Conservation (phyloP, 2,888 invertebrate species). For the Eupithecia subumbrata region DNA sequence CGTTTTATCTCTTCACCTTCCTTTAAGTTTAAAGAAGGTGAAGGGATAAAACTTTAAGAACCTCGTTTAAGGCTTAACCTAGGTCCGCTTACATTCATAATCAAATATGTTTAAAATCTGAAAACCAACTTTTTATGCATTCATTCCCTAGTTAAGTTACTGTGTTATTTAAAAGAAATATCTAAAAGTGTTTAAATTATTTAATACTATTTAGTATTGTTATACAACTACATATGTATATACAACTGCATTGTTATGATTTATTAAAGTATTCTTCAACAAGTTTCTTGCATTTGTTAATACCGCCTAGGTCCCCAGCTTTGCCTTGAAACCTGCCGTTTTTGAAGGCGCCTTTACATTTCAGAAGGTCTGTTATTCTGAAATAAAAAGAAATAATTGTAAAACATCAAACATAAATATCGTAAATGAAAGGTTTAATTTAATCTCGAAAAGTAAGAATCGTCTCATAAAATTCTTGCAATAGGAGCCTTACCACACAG, state of each 20-base stretch:
- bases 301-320: conserved; percentile 86
- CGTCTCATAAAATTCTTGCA: too few relatives aligned
- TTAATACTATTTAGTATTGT: neutral
- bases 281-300: conserved; percentile 85
- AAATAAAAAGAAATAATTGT: conserved; percentile 46
- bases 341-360: conserved; percentile 91
- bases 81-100: too few relatives aligned
- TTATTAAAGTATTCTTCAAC: conserved; percentile 84
- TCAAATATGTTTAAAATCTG: neutral
- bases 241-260: conserved; percentile 29
- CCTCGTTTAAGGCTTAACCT: too few relatives aligned
- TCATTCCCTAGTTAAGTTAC: neutral
- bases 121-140: neutral
- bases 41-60: too few relatives aligned
- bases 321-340: conserved; percentile 91
- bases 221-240: neutral
- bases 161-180: neutral
- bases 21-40: too few relatives aligned
- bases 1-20: too few relatives aligned
- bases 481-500: too few relatives aligned
- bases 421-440: too few relatives aligned
- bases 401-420: neutral
- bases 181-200: neutral
- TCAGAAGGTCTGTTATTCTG: conserved; percentile 87
- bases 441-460: too few relatives aligned